Base-by-base conservation (phyloP, 2,113 vertebrate genomes). In the Trogon melanurus region DNA sequence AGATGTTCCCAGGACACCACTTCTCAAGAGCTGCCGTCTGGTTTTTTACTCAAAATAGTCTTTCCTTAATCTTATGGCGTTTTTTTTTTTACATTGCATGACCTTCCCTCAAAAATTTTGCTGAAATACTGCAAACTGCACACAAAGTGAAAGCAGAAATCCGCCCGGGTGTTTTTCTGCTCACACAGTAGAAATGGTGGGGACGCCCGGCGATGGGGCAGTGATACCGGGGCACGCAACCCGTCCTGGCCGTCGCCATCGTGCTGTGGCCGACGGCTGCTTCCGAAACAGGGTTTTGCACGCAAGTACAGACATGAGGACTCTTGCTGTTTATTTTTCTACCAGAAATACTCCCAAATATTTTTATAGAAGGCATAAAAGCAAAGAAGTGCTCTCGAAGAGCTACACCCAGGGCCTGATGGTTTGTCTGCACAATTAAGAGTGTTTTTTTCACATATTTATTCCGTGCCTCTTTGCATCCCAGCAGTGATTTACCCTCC, bases 1-100 rank as follows among this genome's bases (percentile, higher is more conserved):
- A 96, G 89, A 91, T 93, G 65, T 83, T 95, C 91, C 86, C 84
- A 79, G 86, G 72, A 73, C 65, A 89, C 22, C 41, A 16, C 88
- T 90, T 93, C 66, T 82, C 90, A 92, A 58, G 69, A 94, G 51
- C 81, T 93, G 72, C 94, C 86, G 72, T 94, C 45, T 85, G 1
- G 53, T 79, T 89, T 79, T 74, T 66, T 58, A 89, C 29, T 91
- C 72, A 72, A 26, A 88, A 64, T 13, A 82, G 44, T 67, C 5
- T 44, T 91, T 90, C 58, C 56, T 82, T 90, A 79, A 91, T 87
- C 58, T 88, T 67, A n/a, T 45, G 34, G 5, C 9, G 9, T 16
- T 65, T 93, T 41, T n/a, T 81, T 79, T 83, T 88, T 61, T 23
- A 9, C 22, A 41, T 67, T 88, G 64, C 21, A 19, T 92, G 84